A percentile compares a stretch with the other conserved stretches of the same genome.
Evolutionary conservation across 2,888 invertebrate genomes (phyloP).

Genomic region (Vandiemenella viatica): DNA sequence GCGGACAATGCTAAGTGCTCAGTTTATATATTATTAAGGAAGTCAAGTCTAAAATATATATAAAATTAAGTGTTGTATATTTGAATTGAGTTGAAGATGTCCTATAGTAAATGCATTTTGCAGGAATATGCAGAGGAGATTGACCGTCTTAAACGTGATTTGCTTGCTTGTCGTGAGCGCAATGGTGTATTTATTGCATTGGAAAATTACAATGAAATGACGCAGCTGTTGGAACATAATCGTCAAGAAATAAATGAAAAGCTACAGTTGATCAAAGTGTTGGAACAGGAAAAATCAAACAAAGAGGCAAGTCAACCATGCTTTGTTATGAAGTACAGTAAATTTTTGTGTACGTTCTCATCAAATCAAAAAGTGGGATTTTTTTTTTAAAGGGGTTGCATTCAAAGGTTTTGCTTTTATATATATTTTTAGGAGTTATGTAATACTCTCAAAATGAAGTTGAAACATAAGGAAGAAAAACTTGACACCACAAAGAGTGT

Average conservation of each 20-base stretch:
- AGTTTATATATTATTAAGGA: too few relatives aligned
- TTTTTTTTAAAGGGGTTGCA: too few relatives aligned
- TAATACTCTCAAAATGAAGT: neutral
- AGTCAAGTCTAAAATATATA: too few relatives aligned
- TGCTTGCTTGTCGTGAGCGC: neutral
- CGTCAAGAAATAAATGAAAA: neutral
- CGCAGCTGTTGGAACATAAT: neutral
- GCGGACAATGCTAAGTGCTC: too few relatives aligned
- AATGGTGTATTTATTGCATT: neutral
- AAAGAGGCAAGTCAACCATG: neutral
- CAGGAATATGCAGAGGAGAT: neutral
- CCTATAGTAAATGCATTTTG: neutral
- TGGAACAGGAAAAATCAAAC: neutral
- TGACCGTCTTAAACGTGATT: neutral
- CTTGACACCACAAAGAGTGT: neutral
- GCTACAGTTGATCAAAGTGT: neutral
- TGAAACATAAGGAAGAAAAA: neutral
- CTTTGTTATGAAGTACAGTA: too few relatives aligned
- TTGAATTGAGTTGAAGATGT: too few relatives aligned
- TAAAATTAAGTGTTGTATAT: too few relatives aligned
- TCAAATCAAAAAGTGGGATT: too few relatives aligned
- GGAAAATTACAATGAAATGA: neutral
- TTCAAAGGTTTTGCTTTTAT: too few relatives aligned
- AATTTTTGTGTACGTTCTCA: too few relatives aligned
- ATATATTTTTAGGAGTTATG: too few relatives aligned